Percentiles rank a stretch among this genome's conserved stretches.
Evolutionary conservation across 2,113 vertebrate genomes (phyloP).

Genomic region (Sebastes schlegelii): DNA sequence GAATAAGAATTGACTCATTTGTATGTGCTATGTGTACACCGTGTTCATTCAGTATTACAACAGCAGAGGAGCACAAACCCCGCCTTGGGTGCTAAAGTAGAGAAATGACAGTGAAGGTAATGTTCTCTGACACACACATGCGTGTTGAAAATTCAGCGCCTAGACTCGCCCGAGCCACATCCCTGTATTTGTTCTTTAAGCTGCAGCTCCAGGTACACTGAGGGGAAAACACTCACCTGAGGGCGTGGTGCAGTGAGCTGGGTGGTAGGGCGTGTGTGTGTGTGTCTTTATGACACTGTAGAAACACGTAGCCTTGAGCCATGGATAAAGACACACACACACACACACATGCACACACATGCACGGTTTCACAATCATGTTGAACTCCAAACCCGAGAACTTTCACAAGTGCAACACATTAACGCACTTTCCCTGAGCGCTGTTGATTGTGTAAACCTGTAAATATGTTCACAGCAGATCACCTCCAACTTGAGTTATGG

Average conservation of each 20-base stretch:
- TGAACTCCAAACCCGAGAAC: slow-evolving; percentile 2
- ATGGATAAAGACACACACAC: slow-evolving; percentile 28
- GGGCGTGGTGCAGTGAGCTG: slow-evolving; percentile 47
- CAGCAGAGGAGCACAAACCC: slow-evolving; percentile 8
- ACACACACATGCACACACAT: slow-evolving; percentile 21
- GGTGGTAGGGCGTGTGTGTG: slow-evolving; percentile 34
- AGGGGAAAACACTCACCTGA: slow-evolving; percentile 41
- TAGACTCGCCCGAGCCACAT: slow-evolving; percentile 62
- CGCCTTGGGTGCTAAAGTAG: slow-evolving; percentile 26
- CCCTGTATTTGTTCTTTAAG: slow-evolving; percentile 64
- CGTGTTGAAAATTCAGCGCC: slow-evolving; percentile 27
- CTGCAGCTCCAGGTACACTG: slow-evolving; percentile 55
- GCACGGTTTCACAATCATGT: slow-evolving; percentile 35
- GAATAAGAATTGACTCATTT: slow-evolving; percentile 28
- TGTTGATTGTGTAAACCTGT: slow-evolving; percentile 1
- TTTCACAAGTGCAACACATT: slow-evolving; percentile 36
- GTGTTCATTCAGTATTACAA: slow-evolving; percentile 36
- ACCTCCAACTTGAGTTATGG: neutral
- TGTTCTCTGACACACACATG: slow-evolving; percentile 44
- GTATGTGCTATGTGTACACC: neutral
- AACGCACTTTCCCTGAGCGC: slow-evolving; percentile 19
- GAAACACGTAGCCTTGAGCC: slow-evolving; percentile 59
- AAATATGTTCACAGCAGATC: neutral
- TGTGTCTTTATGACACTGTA: slow-evolving; percentile 33
- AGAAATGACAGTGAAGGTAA: slow-evolving; percentile 32